phyloP scores from a whole-genome alignment of 2,797 vertebrate species.

The Allenopithecus nigroviridis region DNA sequence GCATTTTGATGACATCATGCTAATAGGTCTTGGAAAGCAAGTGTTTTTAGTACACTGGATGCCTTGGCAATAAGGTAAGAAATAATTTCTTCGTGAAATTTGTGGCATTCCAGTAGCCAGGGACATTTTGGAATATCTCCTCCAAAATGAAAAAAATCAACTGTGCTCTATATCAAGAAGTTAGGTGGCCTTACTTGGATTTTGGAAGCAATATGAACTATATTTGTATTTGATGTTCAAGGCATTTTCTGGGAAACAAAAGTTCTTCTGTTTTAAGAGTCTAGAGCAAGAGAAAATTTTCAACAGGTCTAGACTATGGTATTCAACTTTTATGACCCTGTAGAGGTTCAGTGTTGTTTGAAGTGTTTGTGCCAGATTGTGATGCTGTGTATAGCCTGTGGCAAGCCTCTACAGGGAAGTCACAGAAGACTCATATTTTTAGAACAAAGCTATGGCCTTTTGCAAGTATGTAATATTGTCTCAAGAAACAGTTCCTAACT shows the following conservation, averaged over 20 bases:
- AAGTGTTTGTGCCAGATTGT: not conserved
- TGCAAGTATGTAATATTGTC: not conserved
- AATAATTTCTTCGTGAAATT: not conserved
- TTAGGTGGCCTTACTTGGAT: not conserved
- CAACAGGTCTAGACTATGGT: not conserved
- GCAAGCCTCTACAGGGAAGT: not conserved
- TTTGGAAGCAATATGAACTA: not conserved
- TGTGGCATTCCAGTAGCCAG: not conserved
- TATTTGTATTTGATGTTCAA: not conserved
- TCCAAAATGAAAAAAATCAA: not conserved
- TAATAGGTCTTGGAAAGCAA: not conserved
- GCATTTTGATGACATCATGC: not conserved
- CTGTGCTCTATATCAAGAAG: not conserved
- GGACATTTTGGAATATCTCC: not conserved
- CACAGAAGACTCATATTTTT: not conserved
- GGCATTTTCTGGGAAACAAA: not conserved
- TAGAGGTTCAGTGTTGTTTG: not conserved
- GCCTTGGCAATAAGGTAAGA: not conserved
- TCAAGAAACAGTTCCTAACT: not conserved
- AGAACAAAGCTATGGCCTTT: not conserved
- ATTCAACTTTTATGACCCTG: not conserved
- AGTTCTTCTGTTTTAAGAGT: not conserved
- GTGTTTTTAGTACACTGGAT: not conserved
- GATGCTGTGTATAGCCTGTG: not conserved
- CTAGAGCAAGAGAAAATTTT: not conserved